Conservation (phyloP, 2,888 invertebrate genomes). For the Drosophila helvetica region DNA sequence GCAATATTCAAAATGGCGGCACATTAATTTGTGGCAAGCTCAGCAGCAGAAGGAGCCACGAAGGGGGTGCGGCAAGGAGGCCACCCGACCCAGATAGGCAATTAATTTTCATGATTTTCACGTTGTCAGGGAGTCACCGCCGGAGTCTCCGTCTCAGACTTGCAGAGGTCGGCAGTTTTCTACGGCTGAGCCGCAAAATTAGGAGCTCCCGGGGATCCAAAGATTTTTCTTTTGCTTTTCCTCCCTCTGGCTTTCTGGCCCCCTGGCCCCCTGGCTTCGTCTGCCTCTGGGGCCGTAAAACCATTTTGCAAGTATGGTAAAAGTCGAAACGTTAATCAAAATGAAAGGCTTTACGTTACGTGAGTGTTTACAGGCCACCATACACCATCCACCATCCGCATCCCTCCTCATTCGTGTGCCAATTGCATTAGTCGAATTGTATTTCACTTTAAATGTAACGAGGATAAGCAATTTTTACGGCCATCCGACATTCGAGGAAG, state of each 20-base stretch:
- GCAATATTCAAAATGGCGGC: conserved; percentile 39
- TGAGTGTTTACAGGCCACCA: conserved; percentile 13
- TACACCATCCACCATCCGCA: not conserved
- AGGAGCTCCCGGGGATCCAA: not conserved
- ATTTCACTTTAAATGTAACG: conserved; percentile 69
- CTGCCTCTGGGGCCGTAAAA: conserved; percentile 26
- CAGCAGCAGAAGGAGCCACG: conserved; percentile 19
- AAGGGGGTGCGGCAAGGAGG: no score
- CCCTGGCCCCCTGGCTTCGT: conserved; percentile 26
- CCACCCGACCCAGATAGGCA: conserved; percentile 42
- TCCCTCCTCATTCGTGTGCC: conserved; percentile 48
- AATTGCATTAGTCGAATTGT: conserved; percentile 75
- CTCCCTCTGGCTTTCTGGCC: conserved; percentile 36
- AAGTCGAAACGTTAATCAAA: conserved; percentile 38
- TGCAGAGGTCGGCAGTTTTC: conserved; percentile 32
- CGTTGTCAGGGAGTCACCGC: conserved; percentile 10
- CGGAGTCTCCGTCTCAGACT: conserved; percentile 7
- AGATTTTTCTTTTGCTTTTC: not conserved
- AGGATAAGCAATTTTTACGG: conserved; percentile 64
- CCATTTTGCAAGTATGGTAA: conserved; percentile 29
- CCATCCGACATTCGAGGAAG: conserved; percentile 12
- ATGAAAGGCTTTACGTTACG: conserved; percentile 37
- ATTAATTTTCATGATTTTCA: conserved; percentile 64
- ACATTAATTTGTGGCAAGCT: conserved; percentile 45
- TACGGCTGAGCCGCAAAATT: conserved; percentile 6